Evolutionary conservation across 2,888 invertebrate genomes (phyloP).

Genomic region (Drosophila multiciliata): DNA sequence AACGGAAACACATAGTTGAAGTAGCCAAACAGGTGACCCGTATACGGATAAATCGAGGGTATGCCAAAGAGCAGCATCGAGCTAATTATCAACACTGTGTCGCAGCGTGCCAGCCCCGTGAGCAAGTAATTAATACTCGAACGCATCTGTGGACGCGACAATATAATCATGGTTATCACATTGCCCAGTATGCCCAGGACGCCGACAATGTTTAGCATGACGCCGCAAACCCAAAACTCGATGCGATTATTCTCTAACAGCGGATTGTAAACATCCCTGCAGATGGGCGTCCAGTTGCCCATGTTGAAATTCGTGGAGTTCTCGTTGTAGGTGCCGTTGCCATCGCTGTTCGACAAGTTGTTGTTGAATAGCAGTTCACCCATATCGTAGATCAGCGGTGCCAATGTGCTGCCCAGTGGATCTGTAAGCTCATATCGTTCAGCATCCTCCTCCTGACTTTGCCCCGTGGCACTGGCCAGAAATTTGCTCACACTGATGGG

Average conservation of each 20-base stretch:
- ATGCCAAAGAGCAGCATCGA: slow-evolving; percentile 94
- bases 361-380: slow-evolving; percentile 22
- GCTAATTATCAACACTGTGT: slow-evolving; percentile 95
- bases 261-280: slow-evolving; percentile 79
- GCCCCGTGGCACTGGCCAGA: slow-evolving; percentile 68
- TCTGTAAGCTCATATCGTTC: slow-evolving; percentile 59
- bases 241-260: slow-evolving; percentile 86
- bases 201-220: slow-evolving; percentile 92
- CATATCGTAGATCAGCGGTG: slow-evolving; percentile 30
- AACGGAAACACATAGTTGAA: slow-evolving; percentile 92
- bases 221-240: slow-evolving; percentile 93
- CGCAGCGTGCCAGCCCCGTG: slow-evolving; percentile 96
- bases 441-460: slow-evolving; percentile 39
- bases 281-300: slow-evolving; percentile 65
- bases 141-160: slow-evolving; percentile 97
- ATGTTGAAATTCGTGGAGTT: slow-evolving; percentile 39
- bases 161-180: slow-evolving; percentile 94
- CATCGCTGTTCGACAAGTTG: slow-evolving; percentile 8
- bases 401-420: slow-evolving; percentile 34
- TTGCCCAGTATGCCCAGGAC: slow-evolving; percentile 95
- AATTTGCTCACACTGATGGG: slow-evolving; percentile 73
- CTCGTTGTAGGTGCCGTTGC: slow-evolving; percentile 2
- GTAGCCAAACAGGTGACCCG: slow-evolving; percentile 91
- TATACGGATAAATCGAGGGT: slow-evolving; percentile 93
- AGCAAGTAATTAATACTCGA: slow-evolving; percentile 98